Percentiles rank a stretch among this genome's conserved stretches.
These are phyloP conservation scores for Panulirus ornatus DNA, from an alignment of 1,140 invertebrate genomes.

Conservation along the genomic window DNA sequence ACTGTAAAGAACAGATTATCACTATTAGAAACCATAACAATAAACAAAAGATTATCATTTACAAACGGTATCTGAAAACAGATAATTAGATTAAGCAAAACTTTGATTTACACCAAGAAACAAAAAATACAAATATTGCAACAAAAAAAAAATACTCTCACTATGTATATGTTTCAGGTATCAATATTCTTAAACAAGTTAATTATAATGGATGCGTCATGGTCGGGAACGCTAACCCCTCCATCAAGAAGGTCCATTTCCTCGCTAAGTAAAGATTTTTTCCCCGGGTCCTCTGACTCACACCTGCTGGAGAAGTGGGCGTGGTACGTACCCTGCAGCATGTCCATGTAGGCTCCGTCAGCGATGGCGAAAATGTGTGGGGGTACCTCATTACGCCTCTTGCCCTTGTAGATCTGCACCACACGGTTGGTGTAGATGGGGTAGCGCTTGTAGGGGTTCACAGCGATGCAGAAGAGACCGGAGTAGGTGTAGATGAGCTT, in stretches of 20 bases:
- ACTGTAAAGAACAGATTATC: conserved; percentile 58
- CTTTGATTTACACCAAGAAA: neutral
- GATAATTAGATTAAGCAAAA: neutral
- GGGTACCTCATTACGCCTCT: conserved; percentile 83
- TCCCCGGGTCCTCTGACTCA: too few species aligned
- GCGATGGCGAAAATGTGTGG: conserved; percentile 82
- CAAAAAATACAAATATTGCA: neutral
- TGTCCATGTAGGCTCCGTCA: conserved; percentile 63
- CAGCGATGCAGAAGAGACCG: conserved; percentile 69
- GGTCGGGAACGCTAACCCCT: too few species aligned
- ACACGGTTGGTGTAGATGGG: conserved; percentile 69
- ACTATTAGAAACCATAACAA: too few species aligned
- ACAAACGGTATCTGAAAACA: too few species aligned
- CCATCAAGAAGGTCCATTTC: too few species aligned
- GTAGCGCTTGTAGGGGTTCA: conserved; percentile 69
- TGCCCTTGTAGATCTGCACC: conserved; percentile 68
- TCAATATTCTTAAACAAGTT: too few species aligned
- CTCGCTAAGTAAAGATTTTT: too few species aligned
- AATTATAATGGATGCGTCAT: too few species aligned
- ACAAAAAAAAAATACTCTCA: neutral
- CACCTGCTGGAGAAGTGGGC: too few species aligned
- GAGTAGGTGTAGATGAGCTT: conserved; percentile 70
- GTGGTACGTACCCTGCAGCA: conserved; percentile 79
- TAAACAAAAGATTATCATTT: too few species aligned
- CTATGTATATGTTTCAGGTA: neutral